These are phyloP conservation scores for Coelopa pilipes DNA, from an alignment of 2,888 invertebrate genomes.

Conservation along the genomic window DNA sequence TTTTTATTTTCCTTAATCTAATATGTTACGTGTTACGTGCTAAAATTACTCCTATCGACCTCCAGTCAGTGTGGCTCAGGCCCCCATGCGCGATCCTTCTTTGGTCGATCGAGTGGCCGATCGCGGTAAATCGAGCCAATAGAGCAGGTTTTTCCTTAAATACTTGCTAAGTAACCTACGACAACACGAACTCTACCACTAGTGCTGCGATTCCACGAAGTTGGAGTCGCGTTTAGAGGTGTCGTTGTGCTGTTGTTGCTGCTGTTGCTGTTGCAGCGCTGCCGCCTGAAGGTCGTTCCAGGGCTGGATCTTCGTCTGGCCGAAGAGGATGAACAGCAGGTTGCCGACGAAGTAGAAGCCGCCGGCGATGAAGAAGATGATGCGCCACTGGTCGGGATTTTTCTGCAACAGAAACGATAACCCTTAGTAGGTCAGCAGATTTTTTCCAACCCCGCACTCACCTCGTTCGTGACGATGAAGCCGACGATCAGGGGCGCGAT, in stretches of 20 bases:
- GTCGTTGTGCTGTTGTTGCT: too few relatives aligned
- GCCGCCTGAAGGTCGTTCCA: slow-evolving; percentile 73
- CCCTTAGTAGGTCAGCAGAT: background rate
- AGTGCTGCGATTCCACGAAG: slow-evolving; percentile 60
- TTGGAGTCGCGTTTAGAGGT: slow-evolving; percentile 53
- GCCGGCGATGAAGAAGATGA: slow-evolving; percentile 79
- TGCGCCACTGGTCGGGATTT: slow-evolving; percentile 76
- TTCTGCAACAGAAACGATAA: slow-evolving; percentile 66
- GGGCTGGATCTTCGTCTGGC: slow-evolving; percentile 73
- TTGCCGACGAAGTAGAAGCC: slow-evolving; percentile 77
- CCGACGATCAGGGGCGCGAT: slow-evolving; percentile 81
- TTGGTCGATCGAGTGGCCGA: too few relatives aligned
- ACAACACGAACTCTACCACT: slow-evolving; percentile 26
- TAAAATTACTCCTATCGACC: too few relatives aligned
- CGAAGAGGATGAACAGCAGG: slow-evolving; percentile 76
- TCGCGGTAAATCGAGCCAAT: too few relatives aligned
- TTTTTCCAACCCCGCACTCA: slow-evolving; percentile 59
- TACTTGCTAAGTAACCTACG: background rate
- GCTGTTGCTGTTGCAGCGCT: too few relatives aligned
- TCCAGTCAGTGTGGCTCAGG: too few relatives aligned
- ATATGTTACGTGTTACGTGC: too few relatives aligned
- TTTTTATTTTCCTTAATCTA: too few relatives aligned
- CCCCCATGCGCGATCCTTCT: too few relatives aligned
- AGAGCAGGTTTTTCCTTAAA: background rate
- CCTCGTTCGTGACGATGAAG: slow-evolving; percentile 76